Base-by-base conservation (phyloP, 2,113 vertebrate genomes). In the Apaloderma vittatum region DNA sequence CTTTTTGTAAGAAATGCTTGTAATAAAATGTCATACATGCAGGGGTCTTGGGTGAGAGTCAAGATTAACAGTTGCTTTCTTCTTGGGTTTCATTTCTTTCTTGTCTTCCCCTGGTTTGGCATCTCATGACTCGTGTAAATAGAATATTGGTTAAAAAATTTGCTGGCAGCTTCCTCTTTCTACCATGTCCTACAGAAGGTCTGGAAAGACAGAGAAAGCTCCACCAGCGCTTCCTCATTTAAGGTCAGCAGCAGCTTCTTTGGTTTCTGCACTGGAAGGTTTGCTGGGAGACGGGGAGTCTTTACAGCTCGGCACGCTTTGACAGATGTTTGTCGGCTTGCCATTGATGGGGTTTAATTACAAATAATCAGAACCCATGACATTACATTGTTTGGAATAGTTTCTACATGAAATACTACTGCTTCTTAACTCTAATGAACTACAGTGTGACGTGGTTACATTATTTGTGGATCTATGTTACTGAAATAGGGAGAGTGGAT, bases 41-140 rank as follows among this genome's bases (percentile, higher is more conserved):
- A 65, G 58, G 74, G 52, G 65, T 37, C 76, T 85, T 84, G 93
- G 76, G 86, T 93, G 36, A 80, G 54, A 96, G 52, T 93, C 79
- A 94, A 74, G 65, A 78, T 67, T 75, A 74, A 74, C 34, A 40
- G 66, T 95, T 89, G 57, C 57, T 95, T 80, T 96, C 86, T 84
- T 93, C 49, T 91, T 21, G 37, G 32, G 15, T 84, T 94, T 91
- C 34, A 30, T 89, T 84, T 32, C 62, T 94, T 86, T 66, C 67
- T 92, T 95, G 72, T 43, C 37, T 81, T 89, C 26, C 37, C 27
- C 73, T 95, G 55, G 59, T 86, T 81, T 17, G 3, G 26, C 70
- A 75, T 86, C 62, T 68, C 76, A 65, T 18, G 29, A 80, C 34
- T 80, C 80, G n/a, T 20, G 72, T 20, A 87, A 90, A 67, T 36